A percentile compares a stretch with the other conserved stretches of the same genome.
phyloP scores from a whole-genome alignment of 2,797 vertebrate species.

The Gorsachius magnificus region DNA sequence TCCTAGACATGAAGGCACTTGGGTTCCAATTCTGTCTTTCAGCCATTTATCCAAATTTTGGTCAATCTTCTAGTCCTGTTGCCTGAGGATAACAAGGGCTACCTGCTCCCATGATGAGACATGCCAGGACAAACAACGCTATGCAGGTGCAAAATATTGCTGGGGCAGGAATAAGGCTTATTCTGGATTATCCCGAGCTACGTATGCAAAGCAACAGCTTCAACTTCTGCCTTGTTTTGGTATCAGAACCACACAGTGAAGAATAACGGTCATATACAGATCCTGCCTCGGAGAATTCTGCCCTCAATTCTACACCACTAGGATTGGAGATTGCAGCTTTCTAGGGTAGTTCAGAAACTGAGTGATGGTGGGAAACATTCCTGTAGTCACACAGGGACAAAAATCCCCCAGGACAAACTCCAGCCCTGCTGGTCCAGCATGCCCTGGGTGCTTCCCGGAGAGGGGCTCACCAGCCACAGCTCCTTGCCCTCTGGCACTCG shows the following conservation, averaged over 20 bases:
- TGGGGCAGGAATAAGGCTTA: background rate
- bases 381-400: background rate
- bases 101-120: background rate
- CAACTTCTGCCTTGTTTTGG: background rate
- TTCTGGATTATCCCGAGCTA: background rate
- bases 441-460: background rate
- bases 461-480: slow-evolving; percentile 90
- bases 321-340: background rate
- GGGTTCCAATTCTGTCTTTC: background rate
- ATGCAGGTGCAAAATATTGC: background rate
- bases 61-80: background rate
- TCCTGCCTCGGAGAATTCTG: background rate
- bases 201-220: background rate
- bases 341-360: background rate
- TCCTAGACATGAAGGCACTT: background rate
- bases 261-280: background rate
- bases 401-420: background rate
- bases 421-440: background rate
- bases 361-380: background rate
- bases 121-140: background rate
- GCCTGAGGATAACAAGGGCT: background rate
- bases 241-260: background rate
- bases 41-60: background rate
- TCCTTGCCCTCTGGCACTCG: slow-evolving; percentile 85
- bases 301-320: background rate